Base-by-base conservation (phyloP, 2,888 invertebrate species). In the Oxycera nigricornis region DNA sequence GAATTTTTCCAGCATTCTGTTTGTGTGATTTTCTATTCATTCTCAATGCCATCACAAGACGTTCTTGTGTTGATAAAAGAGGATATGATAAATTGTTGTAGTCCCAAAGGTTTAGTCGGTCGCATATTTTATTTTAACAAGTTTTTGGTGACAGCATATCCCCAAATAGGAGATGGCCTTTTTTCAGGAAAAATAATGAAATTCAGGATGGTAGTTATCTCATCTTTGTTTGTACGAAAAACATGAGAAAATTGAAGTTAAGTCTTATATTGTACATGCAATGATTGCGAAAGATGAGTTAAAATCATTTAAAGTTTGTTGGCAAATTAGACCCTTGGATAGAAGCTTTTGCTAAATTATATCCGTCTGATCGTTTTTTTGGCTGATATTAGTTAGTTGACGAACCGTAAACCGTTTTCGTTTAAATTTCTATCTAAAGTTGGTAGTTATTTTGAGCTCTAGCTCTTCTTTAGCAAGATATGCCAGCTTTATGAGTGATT, bases 111-210 rank as follows among this genome's bases (percentile, higher is more conserved):
- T 59, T 72, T 72, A 72, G 39, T 72, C 59, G 72, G 72, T 57
- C 72, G 72, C 72, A 72, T 72, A 59, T 72, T 72, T 72, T 72
- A 72, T 41, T 72, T 26, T 72, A 72, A 72, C 72, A 72, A 72
- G 72, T 59, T 72, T 46, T 72, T 72, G 72, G 72, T 57, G 72
- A 72, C 72, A 72, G 59, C 59, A n/a, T 52, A 59, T 72, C 72
- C 70, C 72, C 22, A 35, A 14, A n/a, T n/a, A n/a, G n/a, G 9
- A 35, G 30, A 50, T 20, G 22, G n/a, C 31, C 55, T 22, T 70
- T 31, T 55, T 52, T n/a, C 11, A 17, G 6, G 7, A 41, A 39
- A 41, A 30, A 41, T 26, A 39, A 41, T 65, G 41, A 65, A 65
- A 65, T 65, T 65, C 7, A 30, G 65, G 22, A 31, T 55, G 70